Evolutionary conservation across 2,888 invertebrate genomes (phyloP), one percentile per base, ranked within the genome.

Genomic region (Notodonta dromedarius): DNA sequence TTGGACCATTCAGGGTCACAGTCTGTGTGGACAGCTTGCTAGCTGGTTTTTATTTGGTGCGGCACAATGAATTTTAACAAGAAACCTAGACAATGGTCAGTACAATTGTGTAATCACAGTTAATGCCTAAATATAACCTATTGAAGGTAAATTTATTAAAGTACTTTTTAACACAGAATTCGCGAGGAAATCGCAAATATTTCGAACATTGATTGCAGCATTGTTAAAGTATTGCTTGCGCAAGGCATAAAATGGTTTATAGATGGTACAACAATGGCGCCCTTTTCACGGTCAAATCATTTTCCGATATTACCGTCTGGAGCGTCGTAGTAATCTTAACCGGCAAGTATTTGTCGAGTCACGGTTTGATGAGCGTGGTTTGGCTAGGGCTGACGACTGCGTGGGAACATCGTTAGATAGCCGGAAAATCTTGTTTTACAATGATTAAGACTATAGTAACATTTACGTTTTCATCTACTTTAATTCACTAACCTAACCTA

Each of bases 241-340:
- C 35, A 53, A 39, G 6, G 50, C 13, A 53, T 53, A n/a, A 39
- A 53, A 53, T 53, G 35, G 13, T 53, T 24, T 44, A 46, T 50
- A 16, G 50, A 50, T 11, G 39, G 55, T 63, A 51, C 67, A 57
- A 73, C 71, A 77, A 76, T 75, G 67, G 71, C 72, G 74, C 73
- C 76, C 79, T 82, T 83, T 86, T 87, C 89, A 89, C 82, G 88
- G 88, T 78, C 87, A 87, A 80, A 80, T 76, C 76, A 81, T 85
- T 86, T 84, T 79, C 76, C 68, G 74, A 74, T 79, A 82, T 77
- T 84, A 79, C 79, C 73, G 67, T 59, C 65, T 69, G 64, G 75
- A 80, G 79, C 79, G 79, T 78, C 71, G 71, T 79, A 75, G 82
- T 80, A 84, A 79, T 77, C 73, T 73, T 77, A 67, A 74, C 71